Evolutionary conservation across 1,140 invertebrate genomes (phyloP), one percentile per base, ranked within the genome.

Genomic region (Scaptomyza montana): DNA sequence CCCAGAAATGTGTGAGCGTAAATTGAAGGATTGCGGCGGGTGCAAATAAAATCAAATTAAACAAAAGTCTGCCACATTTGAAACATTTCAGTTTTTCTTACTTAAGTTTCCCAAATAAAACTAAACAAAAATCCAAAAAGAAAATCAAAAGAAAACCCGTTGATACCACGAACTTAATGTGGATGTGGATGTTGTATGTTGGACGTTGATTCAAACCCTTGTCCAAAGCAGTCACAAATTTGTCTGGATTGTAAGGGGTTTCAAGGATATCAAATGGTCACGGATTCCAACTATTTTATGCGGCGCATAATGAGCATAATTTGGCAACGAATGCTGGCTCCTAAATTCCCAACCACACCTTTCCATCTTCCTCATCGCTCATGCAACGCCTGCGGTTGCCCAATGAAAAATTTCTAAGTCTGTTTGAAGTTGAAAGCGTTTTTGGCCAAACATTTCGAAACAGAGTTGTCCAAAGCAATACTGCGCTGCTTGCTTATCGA

Each of bases 341-440:
- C 21, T 25, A 2, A 25, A 7, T 10, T 16, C 10, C n/a, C 25
- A 16, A 16, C 5, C 10, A 5, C 1, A 12, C 39, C 28, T 8
- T 1, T 10, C 5, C 7, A 4, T 45, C 2, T 28, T 1, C 33
- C 30, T 13, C 53, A 4, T 9, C 16, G 30, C 30, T 30, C 45
- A 1, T 10, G 4, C 47, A 13, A 7, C 36, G 55, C 59, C 39
- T 74, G 71, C 53, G 71, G 66, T 74, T 62, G 59, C 19, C 66
- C 71, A 70, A 59, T 63, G 53, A 54, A 54, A 66, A 69, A 74
- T 56, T 56, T 45, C 46, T 21, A 63, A 74, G 57, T 74, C 59
- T 63, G 65, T 74, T 74, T 74, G 71, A 74, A 63, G 66, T 69
- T 70, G 41, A 70, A 69, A 73, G 56, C 70, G 64, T 56, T 72